These are phyloP conservation scores for Malthinus seriepunctatus DNA, from an alignment of 2,888 invertebrate species.

Conservation along the genomic window DNA sequence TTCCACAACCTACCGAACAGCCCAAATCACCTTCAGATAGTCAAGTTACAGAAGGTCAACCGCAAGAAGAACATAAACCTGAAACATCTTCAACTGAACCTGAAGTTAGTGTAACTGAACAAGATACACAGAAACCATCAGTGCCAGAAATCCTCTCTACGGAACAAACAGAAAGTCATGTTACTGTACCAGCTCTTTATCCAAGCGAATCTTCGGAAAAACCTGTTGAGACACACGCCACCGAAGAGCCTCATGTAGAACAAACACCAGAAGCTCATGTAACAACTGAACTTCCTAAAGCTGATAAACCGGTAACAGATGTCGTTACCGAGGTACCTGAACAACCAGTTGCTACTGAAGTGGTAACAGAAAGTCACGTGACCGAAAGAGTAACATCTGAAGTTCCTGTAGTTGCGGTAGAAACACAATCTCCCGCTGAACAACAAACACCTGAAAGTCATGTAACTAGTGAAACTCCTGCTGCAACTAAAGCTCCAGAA, in stretches of 20 bases:
- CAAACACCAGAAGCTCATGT: constrained; percentile 13
- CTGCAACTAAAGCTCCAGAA: neutral
- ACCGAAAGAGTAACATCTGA: constrained; percentile 5
- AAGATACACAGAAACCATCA: constrained; percentile 8
- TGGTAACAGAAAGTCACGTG: constrained; percentile 10
- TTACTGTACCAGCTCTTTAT: neutral
- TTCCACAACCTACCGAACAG: constrained; percentile 6
- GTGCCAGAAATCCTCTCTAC: constrained; percentile 11
- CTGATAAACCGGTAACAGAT: constrained; percentile 3
- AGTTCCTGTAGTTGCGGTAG: neutral
- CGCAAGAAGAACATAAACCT: constrained; percentile 29
- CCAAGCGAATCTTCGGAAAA: neutral
- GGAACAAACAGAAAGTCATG: neutral
- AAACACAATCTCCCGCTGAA: neutral
- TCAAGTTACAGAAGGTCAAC: constrained; percentile 23
- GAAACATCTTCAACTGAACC: constrained; percentile 13
- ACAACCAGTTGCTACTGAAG: constrained; percentile 2
- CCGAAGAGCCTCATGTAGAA: constrained; percentile 13
- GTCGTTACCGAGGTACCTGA: constrained; percentile 5
- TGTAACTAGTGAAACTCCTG: neutral
- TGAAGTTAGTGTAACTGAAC: constrained; percentile 7
- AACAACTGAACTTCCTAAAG: constrained; percentile 5
- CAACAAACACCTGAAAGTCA: neutral
- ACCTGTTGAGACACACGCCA: neutral
- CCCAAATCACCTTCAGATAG: constrained; percentile 12